Percentiles rank a stretch among this genome's conserved stretches.
These are phyloP conservation scores for Acropora yongei DNA, from an alignment of 64 coral and sea anemone genomes.

Conservation along the genomic window DNA sequence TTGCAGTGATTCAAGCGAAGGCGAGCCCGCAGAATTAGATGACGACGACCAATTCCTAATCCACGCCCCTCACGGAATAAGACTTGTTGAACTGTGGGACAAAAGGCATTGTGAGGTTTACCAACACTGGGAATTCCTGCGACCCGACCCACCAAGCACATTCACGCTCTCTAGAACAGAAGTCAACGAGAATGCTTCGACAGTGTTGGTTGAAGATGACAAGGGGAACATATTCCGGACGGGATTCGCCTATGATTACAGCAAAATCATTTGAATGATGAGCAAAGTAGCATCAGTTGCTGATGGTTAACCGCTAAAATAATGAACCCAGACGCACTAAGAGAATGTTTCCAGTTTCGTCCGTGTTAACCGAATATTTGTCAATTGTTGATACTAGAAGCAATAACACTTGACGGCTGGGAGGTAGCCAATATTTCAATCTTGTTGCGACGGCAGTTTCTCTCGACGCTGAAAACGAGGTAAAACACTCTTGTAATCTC, in stretches of 20 bases:
- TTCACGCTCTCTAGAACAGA: constrained; percentile 68
- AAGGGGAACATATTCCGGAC: constrained; percentile 65
- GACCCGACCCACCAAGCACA: constrained; percentile 44
- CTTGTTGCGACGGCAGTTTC: too few species aligned
- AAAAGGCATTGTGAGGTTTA: constrained; percentile 86
- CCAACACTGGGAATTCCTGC: constrained; percentile 92
- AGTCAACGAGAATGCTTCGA: constrained; percentile 59
- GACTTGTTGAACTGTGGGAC: constrained; percentile 75
- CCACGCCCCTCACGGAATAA: constrained; percentile 59
- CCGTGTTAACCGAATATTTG: too few species aligned
- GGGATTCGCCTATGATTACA: constrained; percentile 68
- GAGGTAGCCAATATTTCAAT: too few species aligned
- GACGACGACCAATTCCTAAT: constrained; percentile 48
- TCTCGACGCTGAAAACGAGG: too few species aligned
- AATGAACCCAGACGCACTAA: too few species aligned
- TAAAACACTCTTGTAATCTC: too few species aligned
- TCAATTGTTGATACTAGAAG: too few species aligned
- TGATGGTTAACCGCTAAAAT: too few species aligned
- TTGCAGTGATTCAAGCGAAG: constrained; percentile 24
- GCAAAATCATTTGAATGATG: constrained; percentile 9
- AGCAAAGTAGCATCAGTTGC: background rate
- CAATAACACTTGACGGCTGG: too few species aligned
- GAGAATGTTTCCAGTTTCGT: too few species aligned
- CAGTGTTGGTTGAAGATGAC: constrained; percentile 66
- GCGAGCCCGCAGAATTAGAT: background rate